Evolutionary conservation across 2,888 invertebrate species (phyloP).

Genomic region (Onthophagus sagittarius): DNA sequence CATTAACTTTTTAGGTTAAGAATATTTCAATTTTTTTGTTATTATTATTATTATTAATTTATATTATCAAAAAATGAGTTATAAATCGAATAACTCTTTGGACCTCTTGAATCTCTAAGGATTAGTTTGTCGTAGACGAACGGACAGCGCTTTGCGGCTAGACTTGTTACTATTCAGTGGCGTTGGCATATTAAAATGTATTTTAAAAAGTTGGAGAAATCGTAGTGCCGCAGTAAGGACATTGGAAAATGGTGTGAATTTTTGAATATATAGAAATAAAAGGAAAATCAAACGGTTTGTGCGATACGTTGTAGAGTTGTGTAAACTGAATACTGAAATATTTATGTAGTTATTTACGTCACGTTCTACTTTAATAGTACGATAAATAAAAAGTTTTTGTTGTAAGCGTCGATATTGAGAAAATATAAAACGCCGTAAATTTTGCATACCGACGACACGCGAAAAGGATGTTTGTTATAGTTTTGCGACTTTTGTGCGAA

Average conservation of each 20-base stretch:
- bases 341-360: conserved; percentile 6
- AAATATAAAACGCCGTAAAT: conserved; percentile 4
- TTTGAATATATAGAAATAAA: not conserved
- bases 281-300: not conserved
- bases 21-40: not conserved
- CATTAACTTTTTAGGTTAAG: too few relatives aligned
- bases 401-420: conserved; percentile 7
- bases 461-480: conserved; percentile 2
- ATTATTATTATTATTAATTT: not conserved
- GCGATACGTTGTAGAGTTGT: not conserved
- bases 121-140: not conserved
- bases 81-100: not conserved
- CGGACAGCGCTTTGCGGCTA: not conserved
- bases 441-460: not conserved
- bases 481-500: not conserved
- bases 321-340: not conserved
- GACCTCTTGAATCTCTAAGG: not conserved
- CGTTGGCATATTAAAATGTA: not conserved
- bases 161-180: not conserved
- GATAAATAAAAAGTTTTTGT: conserved; percentile 10
- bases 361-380: conserved; percentile 5
- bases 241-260: not conserved
- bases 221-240: not conserved
- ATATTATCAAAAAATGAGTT: not conserved
- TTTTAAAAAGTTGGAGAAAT: not conserved